Conservation (phyloP, 2,888 invertebrate species). For the Nomada goodeniana region DNA sequence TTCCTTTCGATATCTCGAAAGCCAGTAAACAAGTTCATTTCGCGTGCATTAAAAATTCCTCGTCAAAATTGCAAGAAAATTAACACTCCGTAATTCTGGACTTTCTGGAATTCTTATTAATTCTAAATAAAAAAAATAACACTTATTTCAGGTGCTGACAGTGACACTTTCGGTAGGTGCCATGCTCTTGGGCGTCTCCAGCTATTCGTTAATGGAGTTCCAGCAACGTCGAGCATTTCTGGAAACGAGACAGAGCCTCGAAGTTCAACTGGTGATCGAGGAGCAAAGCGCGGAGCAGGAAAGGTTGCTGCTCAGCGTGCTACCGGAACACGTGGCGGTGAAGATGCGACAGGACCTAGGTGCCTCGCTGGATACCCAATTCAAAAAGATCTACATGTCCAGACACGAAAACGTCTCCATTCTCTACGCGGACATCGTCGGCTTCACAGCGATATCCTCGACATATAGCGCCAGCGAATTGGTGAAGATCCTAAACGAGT, state of each 20-base stretch:
- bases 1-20: too few relatives aligned
- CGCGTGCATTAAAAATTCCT: too few relatives aligned
- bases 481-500: slow-evolving; percentile 97
- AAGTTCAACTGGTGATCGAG: slow-evolving; percentile 96
- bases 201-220: slow-evolving; percentile 91
- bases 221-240: slow-evolving; percentile 95
- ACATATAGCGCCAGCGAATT: slow-evolving; percentile 98
- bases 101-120: too few relatives aligned
- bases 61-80: too few relatives aligned
- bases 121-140: too few relatives aligned
- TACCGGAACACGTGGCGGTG: slow-evolving; percentile 98
- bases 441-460: slow-evolving; percentile 98
- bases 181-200: slow-evolving; percentile 90
- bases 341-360: slow-evolving; percentile 98
- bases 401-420: slow-evolving; percentile 99
- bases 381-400: slow-evolving; percentile 99
- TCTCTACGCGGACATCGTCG: slow-evolving; percentile 98
- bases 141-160: slow-evolving; percentile 75
- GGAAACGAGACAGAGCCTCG: slow-evolving; percentile 95
- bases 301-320: slow-evolving; percentile 94
- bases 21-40: too few relatives aligned
- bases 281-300: slow-evolving; percentile 98
- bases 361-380: slow-evolving; percentile 94
- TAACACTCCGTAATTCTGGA: too few relatives aligned
- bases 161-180: slow-evolving; percentile 85